Evolutionary conservation across 2,888 invertebrate genomes (phyloP), one percentile per base, ranked within the genome.

Genomic region (Spilarctia lutea): DNA sequence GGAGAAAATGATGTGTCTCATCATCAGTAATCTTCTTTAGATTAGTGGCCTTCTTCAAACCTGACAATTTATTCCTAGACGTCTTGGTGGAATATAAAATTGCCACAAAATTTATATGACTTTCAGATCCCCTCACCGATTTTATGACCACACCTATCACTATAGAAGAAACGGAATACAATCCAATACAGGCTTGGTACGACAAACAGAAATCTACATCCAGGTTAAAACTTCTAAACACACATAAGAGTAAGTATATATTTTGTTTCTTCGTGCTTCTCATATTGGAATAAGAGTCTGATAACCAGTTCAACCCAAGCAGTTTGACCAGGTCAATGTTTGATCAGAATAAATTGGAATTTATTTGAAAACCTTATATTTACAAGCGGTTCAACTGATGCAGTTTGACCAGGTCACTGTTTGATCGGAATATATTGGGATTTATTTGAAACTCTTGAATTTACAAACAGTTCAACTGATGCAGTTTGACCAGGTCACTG

Each of bases 101-200:
- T 24, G 3, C 10, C 10, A 1, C 33, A 65, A 33, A 65, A 18
- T 7, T 3, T 27, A 20, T 39, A 52, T 35, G 0, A 52, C 8
- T 69, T 60, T 16, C 56, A 69, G 69, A 69, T 16, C n/a, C 52
- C 3, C 39, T 71, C 2, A 71, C 70, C 2, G 70, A 27, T 33
- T 42, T 16, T 4, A 42, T 63, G 63, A 63, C 63, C 2, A 42
- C 11, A 0, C 30, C 13, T 11, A 30, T 24, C 0, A 60, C 60
- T 16, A 30, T 39, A 20, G 42, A 11, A 42, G 42, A 35, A 16
- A 27, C 11, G 0, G 60, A 60, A 0, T 71, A 71, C 24, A 71
- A 71, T 13, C 70, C 63, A 3, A 6, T 71, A 0, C 63, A 71
- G 30, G 30, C 27, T 3, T 71, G 70, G 70, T 71, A 71, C 24